These are phyloP conservation scores for Iphiclides podalirius DNA, from an alignment of 2,888 invertebrate genomes.

Conservation along the genomic window DNA sequence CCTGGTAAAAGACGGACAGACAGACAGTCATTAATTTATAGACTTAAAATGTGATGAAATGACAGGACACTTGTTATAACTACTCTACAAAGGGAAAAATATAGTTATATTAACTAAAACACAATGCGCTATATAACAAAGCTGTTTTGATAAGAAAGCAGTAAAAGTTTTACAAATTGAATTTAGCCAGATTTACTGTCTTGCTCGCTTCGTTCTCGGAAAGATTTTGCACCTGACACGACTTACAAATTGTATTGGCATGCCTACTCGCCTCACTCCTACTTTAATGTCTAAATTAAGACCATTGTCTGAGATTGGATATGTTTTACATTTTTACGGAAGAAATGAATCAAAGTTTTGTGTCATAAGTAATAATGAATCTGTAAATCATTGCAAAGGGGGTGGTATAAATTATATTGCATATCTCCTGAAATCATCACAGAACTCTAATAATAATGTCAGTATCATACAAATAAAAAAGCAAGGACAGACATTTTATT, in stretches of 20 bases:
- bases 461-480: no score
- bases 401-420: no score
- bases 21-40: no score
- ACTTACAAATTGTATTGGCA: slow-evolving; percentile 63
- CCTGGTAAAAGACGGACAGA: no score
- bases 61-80: no score
- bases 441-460: no score
- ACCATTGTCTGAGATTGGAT: slow-evolving; percentile 32
- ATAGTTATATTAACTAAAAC: slow-evolving; percentile 37
- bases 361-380: no score
- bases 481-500: no score
- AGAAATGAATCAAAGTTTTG: no score
- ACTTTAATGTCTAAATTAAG: slow-evolving; percentile 43
- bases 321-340: neutral
- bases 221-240: slow-evolving; percentile 70
- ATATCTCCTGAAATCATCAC: no score
- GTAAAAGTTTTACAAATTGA: slow-evolving; percentile 56
- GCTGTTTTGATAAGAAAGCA: slow-evolving; percentile 37
- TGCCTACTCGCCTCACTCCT: slow-evolving; percentile 38
- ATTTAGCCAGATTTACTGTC: slow-evolving; percentile 62
- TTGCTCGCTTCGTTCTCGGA: slow-evolving; percentile 48
- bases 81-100: slow-evolving; percentile 17
- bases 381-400: no score
- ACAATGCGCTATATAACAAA: slow-evolving; percentile 40
- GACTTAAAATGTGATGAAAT: no score